Evolutionary conservation across 2,888 invertebrate genomes (phyloP).

Genomic region (Apodemia zela): DNA sequence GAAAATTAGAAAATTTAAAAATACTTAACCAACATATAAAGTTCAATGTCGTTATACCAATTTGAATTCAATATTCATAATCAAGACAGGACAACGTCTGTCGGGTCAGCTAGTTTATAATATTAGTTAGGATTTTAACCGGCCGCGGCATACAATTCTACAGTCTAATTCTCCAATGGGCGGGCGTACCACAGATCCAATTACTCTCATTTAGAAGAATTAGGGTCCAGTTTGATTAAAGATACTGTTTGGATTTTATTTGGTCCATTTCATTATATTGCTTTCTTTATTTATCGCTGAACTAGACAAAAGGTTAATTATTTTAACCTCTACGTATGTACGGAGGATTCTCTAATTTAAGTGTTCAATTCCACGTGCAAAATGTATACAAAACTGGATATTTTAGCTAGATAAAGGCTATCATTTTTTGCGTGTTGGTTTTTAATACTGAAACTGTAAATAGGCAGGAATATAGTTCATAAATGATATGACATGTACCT

Average conservation of each 20-base stretch:
- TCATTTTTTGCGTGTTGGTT: not conserved
- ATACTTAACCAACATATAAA: no score
- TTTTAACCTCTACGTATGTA: not conserved
- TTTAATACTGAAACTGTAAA: not conserved
- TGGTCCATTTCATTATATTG: slow-evolving; percentile 13
- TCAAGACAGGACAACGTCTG: no score
- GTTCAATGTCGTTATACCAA: no score
- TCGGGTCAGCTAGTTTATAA: no score
- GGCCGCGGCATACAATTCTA: not conserved
- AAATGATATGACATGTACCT: no score
- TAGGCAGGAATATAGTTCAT: no score
- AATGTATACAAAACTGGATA: not conserved
- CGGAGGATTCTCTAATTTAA: not conserved
- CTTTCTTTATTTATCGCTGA: slow-evolving; percentile 1
- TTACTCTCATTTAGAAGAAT: slow-evolving; percentile 13
- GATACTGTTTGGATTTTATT: slow-evolving; percentile 14
- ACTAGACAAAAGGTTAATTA: slow-evolving; percentile 3
- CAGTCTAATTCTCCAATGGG: not conserved
- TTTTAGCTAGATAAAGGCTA: no score
- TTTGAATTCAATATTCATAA: no score
- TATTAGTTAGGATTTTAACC: not conserved
- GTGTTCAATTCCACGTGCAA: not conserved
- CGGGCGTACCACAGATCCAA: slow-evolving; percentile 11
- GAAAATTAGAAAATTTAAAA: no score
- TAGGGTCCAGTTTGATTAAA: slow-evolving; percentile 11